These are phyloP conservation scores for Amphiduros pacificus DNA, from an alignment of 2,888 invertebrate genomes.

Conservation along the genomic window DNA sequence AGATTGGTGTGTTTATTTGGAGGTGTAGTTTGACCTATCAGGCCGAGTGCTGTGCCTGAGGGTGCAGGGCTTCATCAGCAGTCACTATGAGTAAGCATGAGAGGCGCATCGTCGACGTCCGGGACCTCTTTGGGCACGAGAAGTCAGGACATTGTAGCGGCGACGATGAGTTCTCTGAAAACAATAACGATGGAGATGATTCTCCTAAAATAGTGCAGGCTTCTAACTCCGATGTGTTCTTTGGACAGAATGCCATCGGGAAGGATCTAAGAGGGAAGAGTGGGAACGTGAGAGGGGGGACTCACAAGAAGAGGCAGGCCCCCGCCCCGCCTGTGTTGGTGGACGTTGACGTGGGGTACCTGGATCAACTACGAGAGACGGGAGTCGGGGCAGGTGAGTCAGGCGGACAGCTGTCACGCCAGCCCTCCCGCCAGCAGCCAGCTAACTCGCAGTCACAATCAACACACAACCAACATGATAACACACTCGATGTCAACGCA, in stretches of 20 bases:
- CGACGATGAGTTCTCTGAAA: no score
- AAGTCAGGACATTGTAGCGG: no score
- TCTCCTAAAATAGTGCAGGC: no score
- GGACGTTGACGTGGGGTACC: conserved; percentile 7
- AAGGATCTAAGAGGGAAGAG: neutral
- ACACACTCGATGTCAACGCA: neutral
- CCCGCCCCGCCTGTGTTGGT: neutral
- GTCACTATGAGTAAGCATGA: conserved; percentile 13
- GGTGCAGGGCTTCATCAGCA: no score
- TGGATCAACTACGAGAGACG: neutral
- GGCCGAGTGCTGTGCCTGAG: no score
- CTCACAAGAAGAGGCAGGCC: no score
- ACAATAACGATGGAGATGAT: no score
- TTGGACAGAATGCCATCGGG: neutral
- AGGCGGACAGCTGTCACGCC: neutral
- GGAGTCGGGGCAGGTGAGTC: neutral
- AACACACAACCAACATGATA: no score
- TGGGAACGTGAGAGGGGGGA: no score
- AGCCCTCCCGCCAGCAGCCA: neutral
- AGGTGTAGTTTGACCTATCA: no score
- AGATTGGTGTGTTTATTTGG: no score
- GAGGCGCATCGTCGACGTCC: conserved; percentile 5
- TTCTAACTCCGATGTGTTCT: conserved; percentile 6
- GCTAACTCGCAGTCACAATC: no score
- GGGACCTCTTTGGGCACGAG: conserved; percentile 10